Conservation (phyloP, 2,797 vertebrate genomes). For the Bradypodion ventrale region DNA sequence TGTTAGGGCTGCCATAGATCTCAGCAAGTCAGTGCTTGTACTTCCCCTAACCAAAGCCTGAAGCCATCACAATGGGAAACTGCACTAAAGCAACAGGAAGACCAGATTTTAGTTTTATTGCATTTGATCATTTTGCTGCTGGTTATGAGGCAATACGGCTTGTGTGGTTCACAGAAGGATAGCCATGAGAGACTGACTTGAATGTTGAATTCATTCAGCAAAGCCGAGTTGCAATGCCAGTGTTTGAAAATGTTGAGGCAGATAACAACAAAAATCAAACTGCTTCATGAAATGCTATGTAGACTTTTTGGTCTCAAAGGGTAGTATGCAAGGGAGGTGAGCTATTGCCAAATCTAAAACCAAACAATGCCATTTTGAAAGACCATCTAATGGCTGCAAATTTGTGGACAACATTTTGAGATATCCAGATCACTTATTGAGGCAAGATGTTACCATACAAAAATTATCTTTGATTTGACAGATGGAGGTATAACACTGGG, state of each 20-base stretch:
- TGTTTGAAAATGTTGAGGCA: slow-evolving; percentile 36
- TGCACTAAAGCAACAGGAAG: slow-evolving; percentile 50
- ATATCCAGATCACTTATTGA: too few species aligned
- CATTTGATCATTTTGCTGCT: slow-evolving; percentile 46
- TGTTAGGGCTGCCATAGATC: slow-evolving; percentile 33
- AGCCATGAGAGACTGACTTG: slow-evolving; percentile 48
- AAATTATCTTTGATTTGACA: too few species aligned
- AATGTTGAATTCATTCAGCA: slow-evolving; percentile 30
- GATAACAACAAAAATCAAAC: neutral
- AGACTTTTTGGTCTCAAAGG: too few species aligned
- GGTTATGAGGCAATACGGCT: slow-evolving; percentile 60
- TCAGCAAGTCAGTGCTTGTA: slow-evolving; percentile 51
- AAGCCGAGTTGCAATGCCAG: slow-evolving; percentile 49
- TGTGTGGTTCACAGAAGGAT: slow-evolving; percentile 47
- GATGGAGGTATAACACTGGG: too few species aligned
- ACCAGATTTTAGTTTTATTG: slow-evolving; percentile 55
- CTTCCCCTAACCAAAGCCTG: slow-evolving; percentile 35
- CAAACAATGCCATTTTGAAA: too few species aligned
- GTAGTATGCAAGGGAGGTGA: too few species aligned
- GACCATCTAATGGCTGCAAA: too few species aligned
- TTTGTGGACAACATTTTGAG: too few species aligned
- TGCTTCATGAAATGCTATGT: neutral
- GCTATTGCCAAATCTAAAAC: too few species aligned
- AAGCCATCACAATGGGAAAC: slow-evolving; percentile 50
- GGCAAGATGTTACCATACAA: too few species aligned